These are phyloP conservation scores for Todus mexicanus DNA, from an alignment of 2,797 vertebrate species.

Conservation along the genomic window DNA sequence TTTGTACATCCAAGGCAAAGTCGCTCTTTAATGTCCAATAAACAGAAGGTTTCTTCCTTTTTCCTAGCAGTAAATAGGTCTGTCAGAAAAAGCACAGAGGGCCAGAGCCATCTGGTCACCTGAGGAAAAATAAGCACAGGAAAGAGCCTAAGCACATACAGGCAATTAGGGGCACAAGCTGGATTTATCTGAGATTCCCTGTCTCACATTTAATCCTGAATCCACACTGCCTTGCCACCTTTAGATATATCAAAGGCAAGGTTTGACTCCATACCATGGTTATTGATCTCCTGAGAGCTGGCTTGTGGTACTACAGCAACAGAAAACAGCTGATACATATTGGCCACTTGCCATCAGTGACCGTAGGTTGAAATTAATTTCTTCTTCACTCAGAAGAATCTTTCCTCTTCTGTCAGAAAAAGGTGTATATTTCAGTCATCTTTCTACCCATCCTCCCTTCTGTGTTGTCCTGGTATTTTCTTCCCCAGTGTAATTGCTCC, in stretches of 20 bases:
- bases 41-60: background rate
- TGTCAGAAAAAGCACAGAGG: background rate
- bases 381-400: background rate
- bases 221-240: accelerated
- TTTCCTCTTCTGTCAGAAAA: background rate
- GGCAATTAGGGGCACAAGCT: background rate
- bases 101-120: background rate
- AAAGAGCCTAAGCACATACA: background rate
- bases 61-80: background rate
- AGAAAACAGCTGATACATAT: background rate
- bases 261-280: accelerated
- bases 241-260: background rate
- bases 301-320: background rate
- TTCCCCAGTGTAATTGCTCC: background rate
- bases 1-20: background rate
- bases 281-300: background rate
- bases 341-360: background rate
- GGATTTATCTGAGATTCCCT: background rate
- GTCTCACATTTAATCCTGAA: background rate
- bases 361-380: background rate
- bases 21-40: background rate
- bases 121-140: background rate
- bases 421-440: background rate
- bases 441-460: background rate
- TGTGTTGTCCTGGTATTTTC: background rate